These are phyloP conservation scores for Astyanax mexicanus DNA, from an alignment of 2,797 vertebrate species.

Conservation along the genomic window DNA sequence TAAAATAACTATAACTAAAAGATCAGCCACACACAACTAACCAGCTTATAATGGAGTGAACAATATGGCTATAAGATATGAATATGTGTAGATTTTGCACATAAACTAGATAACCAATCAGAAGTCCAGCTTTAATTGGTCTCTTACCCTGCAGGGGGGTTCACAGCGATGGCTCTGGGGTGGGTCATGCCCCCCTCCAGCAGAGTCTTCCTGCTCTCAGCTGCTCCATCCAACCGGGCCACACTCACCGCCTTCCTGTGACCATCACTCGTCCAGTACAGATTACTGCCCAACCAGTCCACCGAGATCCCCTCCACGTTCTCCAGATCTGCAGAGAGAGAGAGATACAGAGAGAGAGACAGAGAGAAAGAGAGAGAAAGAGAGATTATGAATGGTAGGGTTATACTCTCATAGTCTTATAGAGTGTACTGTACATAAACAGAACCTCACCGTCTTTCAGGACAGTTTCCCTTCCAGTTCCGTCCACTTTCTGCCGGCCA, in stretches of 20 bases:
- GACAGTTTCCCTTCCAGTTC: conserved; percentile 84
- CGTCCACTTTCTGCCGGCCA: conserved; percentile 87
- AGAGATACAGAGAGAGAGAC: no score
- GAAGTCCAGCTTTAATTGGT: no score
- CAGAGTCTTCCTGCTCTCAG: conserved; percentile 84
- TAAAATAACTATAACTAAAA: no score
- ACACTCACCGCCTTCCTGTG: conserved; percentile 85
- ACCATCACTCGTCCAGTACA: conserved; percentile 89
- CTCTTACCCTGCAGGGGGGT: conserved; percentile 84
- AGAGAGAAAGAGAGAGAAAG: conserved; percentile 5
- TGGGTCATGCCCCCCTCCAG: conserved; percentile 88
- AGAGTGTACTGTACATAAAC: background rate
- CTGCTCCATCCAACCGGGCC: conserved; percentile 84
- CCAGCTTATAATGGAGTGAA: no score
- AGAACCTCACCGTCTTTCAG: conserved; percentile 83
- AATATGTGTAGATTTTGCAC: no score
- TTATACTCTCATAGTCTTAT: background rate
- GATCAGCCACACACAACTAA: no score
- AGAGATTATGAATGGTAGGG: no score
- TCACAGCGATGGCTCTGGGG: conserved; percentile 86
- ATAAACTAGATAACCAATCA: no score
- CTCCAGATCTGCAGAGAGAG: conserved; percentile 85
- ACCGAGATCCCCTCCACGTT: conserved; percentile 90
- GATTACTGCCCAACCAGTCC: conserved; percentile 89
- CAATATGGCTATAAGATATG: no score